Evolutionary conservation across 2,888 invertebrate genomes (phyloP), one percentile per base, ranked within the genome.

Genomic region (Epinotia bilunana): DNA sequence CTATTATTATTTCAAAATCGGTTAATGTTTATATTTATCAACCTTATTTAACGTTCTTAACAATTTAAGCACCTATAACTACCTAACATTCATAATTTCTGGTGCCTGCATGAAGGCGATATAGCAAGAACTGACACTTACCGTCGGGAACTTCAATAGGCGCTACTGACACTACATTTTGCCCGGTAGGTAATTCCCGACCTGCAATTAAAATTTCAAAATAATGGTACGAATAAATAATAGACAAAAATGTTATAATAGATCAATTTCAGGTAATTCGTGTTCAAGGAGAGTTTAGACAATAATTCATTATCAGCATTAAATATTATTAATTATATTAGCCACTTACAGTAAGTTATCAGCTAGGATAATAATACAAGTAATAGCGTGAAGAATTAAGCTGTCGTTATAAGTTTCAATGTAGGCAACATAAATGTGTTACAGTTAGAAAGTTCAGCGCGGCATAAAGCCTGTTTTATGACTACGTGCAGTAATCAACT

Each of bases 111-210:
- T 43, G 46, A 58, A 68, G 63, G 33, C 57, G 16, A 39, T 49
- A n/a, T 68, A 63, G 11, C 53, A 68, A 74, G 62, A 60, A 76
- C 75, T 79, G 80, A 77, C 72, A 88, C 94, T 91, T 87, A 94
- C 94, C 94, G 82, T 94, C 92, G 76, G 91, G 87, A 78, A 93
- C 92, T 86, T 93, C 92, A 86, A 94, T 92, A 78, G 94, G 93
- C 79, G 93, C 92, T 86, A 92, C 93, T 76, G 94, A 93, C 79
- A 94, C 94, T 86, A 94, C 90, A 89, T 94, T 94, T 87, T 93
- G 92, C 79, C 92, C 94, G 79, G 86, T 90, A 79, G 91, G 88
- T 83, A 93, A 87, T 84, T 93, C 93, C 80, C 92, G 93, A 88
- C 93, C 94, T 94, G 92, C 78, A 91, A 92, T 83, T 81, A 87